Conservation (phyloP, 2,888 invertebrate species). For the Trisateles emortualis region DNA sequence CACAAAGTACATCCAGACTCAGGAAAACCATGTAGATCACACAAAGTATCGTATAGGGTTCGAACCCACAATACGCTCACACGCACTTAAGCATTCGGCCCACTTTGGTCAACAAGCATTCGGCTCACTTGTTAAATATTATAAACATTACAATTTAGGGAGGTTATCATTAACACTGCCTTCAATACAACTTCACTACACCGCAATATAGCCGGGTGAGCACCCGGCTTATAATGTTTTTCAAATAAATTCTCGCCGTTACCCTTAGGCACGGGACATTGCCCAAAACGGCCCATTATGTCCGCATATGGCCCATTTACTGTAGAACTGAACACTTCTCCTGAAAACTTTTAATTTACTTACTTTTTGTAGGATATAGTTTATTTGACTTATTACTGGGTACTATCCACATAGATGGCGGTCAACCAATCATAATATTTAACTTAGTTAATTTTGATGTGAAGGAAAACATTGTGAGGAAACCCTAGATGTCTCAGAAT, state of each 20-base stretch:
- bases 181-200: conserved; percentile 13
- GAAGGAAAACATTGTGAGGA: too few species aligned
- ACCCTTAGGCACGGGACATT: conserved; percentile 17
- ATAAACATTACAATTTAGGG: background rate
- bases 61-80: too few species aligned
- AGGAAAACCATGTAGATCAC: too few species aligned
- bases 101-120: too few species aligned
- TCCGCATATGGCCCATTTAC: conserved; percentile 28
- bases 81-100: too few species aligned
- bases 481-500: too few species aligned
- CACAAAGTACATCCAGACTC: too few species aligned
- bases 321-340: conserved; percentile 22
- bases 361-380: conserved; percentile 1
- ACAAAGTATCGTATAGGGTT: too few species aligned
- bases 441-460: too few species aligned
- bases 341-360: conserved; percentile 19
- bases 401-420: too few species aligned
- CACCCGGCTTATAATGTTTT: conserved; percentile 41
- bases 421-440: too few species aligned
- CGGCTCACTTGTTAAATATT: too few species aligned
- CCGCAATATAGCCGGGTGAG: conserved; percentile 20
- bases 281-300: conserved; percentile 34
- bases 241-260: conserved; percentile 28
- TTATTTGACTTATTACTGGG: conserved; percentile 15
- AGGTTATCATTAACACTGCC: conserved; percentile 19